Evolutionary conservation across 2,888 invertebrate genomes (phyloP).

Genomic region (Podotricha telesiphe): DNA sequence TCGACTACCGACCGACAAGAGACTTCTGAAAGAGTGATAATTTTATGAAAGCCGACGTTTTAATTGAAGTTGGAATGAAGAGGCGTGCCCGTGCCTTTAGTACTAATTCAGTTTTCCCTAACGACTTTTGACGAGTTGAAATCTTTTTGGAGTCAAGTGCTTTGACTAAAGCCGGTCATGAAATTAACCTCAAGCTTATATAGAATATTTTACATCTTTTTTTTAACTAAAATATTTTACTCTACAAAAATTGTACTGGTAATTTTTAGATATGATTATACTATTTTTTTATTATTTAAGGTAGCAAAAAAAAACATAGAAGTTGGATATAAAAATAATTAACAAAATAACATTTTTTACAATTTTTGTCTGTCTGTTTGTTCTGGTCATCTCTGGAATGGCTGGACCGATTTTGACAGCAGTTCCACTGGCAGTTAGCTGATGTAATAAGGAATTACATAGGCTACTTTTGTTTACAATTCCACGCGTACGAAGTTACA

Average conservation of each 20-base stretch:
- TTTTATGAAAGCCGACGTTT: slow-evolving; percentile 47
- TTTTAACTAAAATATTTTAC: neutral
- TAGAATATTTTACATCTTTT: neutral
- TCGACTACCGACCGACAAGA: slow-evolving; percentile 50
- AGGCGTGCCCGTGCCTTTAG: slow-evolving; percentile 38
- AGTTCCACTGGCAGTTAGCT: no score
- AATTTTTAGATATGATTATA: neutral
- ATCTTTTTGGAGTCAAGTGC: slow-evolving; percentile 26
- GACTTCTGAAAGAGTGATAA: slow-evolving; percentile 59
- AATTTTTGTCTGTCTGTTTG: no score
- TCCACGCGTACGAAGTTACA: no score
- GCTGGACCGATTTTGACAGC: no score
- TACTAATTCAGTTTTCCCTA: slow-evolving; percentile 40
- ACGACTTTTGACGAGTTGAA: slow-evolving; percentile 33
- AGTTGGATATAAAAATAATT: neutral
- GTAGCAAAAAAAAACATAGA: neutral
- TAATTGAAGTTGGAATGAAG: slow-evolving; percentile 58
- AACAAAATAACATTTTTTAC: no score
- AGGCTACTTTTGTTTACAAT: no score
- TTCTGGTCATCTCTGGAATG: no score
- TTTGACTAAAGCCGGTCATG: slow-evolving; percentile 14
- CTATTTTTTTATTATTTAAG: neutral
- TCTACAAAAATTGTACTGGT: neutral
- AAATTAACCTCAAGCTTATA: slow-evolving; percentile 15
- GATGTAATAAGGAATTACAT: no score